Conservation (phyloP, 2,888 invertebrate species). For the Volucella inflata region DNA sequence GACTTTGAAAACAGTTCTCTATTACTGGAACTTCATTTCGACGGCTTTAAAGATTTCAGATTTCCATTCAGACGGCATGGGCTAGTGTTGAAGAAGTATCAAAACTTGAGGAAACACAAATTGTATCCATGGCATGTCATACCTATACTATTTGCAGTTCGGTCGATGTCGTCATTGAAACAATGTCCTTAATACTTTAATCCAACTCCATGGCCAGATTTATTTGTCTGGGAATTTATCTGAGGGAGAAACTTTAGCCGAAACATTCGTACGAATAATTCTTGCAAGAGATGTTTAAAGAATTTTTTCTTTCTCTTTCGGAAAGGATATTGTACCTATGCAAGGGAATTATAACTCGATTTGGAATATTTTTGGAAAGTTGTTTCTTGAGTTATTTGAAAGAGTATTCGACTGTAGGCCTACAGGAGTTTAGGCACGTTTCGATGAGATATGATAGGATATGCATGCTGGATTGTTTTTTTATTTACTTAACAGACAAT, state of each 20-base stretch:
- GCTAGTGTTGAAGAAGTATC: not conserved
- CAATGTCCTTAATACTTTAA: conserved; percentile 28
- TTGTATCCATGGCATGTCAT: not conserved
- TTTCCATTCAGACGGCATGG: not conserved
- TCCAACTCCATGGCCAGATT: conserved; percentile 20
- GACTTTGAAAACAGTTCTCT: not conserved
- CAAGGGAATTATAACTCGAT: not conserved
- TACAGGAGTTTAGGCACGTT: conserved; percentile 3
- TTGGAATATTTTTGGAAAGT: not conserved
- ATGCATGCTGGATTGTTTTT: too few relatives aligned
- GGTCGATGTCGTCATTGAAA: not conserved
- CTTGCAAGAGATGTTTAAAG: conserved; percentile 1
- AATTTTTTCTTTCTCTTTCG: not conserved
- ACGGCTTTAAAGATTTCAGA: not conserved
- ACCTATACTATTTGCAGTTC: not conserved
- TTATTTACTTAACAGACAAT: too few relatives aligned
- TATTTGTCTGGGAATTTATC: conserved; percentile 9
- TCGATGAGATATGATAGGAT: not conserved
- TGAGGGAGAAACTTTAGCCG: not conserved
- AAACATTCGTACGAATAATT: conserved; percentile 4
- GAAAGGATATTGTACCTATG: not conserved
- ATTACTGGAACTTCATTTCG: not conserved
- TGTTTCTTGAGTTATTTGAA: not conserved
- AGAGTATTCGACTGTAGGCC: not conserved
- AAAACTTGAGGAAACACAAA: conserved; percentile 39